Conservation (phyloP, 2,888 invertebrate genomes). For the Trissoscelio sp. region DNA sequence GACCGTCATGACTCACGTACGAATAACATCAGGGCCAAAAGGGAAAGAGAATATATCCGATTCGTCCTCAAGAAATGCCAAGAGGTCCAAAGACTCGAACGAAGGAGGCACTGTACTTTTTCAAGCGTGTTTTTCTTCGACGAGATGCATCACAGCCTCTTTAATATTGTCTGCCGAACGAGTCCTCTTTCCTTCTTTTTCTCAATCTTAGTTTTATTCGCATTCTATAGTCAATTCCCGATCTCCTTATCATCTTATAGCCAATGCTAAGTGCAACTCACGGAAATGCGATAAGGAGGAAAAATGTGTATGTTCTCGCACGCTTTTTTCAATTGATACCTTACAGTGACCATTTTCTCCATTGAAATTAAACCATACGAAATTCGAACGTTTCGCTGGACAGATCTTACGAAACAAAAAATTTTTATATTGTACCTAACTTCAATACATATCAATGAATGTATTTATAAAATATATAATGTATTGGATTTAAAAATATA, state of each 20-base stretch:
- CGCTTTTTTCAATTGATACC: slow-evolving; percentile 47
- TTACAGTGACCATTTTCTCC: slow-evolving; percentile 34
- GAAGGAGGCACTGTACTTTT: slow-evolving; percentile 68
- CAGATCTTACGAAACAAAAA: neutral
- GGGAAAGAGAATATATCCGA: slow-evolving; percentile 68
- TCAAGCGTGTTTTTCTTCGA: slow-evolving; percentile 70
- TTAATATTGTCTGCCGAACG: slow-evolving; percentile 73
- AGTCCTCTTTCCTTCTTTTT: slow-evolving; percentile 67
- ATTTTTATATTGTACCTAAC: neutral
- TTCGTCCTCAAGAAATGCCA: slow-evolving; percentile 70
- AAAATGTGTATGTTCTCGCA: slow-evolving; percentile 54
- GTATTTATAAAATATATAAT: no score
- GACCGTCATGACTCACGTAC: slow-evolving; percentile 70
- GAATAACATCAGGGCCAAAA: slow-evolving; percentile 70
- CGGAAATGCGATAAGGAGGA: slow-evolving; percentile 62
- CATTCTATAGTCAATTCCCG: slow-evolving; percentile 68
- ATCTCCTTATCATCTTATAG: slow-evolving; percentile 65
- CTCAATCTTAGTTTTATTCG: slow-evolving; percentile 69
- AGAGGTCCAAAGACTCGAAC: slow-evolving; percentile 70
- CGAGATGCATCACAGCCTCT: slow-evolving; percentile 72
- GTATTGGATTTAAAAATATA: no score
- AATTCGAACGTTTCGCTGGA: slow-evolving; percentile 1
- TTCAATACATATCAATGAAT: no score
- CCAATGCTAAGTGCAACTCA: slow-evolving; percentile 56
- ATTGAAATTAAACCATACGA: slow-evolving; percentile 39